These are phyloP conservation scores for Isichthys henryi DNA, from an alignment of 2,113 vertebrate species.

Conservation along the genomic window DNA sequence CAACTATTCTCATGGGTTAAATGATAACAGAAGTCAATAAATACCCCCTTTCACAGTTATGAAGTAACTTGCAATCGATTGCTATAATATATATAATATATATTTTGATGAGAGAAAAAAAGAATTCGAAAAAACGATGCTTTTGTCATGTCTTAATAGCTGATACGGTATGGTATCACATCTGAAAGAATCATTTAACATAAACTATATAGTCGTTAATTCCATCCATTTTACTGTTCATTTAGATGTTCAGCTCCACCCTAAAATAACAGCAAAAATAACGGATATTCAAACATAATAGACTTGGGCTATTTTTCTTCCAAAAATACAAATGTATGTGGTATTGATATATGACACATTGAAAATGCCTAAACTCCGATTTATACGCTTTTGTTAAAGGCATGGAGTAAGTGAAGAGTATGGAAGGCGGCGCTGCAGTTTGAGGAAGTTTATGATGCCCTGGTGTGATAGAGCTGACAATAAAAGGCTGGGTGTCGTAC, in stretches of 20 bases:
- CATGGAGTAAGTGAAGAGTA: background rate
- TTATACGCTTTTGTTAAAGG: background rate
- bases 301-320: background rate
- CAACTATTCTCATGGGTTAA: background rate
- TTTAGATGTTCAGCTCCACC: background rate
- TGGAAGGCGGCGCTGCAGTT: conserved; percentile 24
- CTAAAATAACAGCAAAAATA: background rate
- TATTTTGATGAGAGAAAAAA: background rate
- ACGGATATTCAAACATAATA: background rate
- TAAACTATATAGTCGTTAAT: background rate
- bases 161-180: background rate
- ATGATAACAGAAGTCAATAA: background rate
- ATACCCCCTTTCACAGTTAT: background rate
- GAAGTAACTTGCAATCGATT: background rate
- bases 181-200: background rate
- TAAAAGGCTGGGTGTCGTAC: background rate
- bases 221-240: background rate
- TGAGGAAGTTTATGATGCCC: conserved; percentile 19
- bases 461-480: background rate
- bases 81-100: too few species aligned
- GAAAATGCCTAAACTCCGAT: background rate
- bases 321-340: background rate
- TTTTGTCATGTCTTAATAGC: background rate
- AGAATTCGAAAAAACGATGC: background rate
- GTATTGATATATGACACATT: background rate